Conservation (phyloP, 2,113 vertebrate genomes). For the Rhipidura dahli region DNA sequence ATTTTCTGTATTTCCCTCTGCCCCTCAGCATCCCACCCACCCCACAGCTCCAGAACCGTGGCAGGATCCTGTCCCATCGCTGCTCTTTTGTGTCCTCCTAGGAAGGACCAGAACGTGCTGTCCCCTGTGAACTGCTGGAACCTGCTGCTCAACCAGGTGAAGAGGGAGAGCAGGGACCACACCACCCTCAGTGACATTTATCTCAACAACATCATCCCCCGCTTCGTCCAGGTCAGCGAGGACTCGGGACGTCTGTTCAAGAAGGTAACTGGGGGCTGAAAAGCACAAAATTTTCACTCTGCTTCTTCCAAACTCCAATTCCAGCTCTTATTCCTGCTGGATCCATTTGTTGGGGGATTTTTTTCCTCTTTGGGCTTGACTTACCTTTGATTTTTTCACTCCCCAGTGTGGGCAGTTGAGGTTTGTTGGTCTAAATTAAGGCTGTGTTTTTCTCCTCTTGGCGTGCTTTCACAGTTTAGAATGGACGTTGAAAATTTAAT, state of each 20-base stretch:
- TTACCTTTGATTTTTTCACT: background rate
- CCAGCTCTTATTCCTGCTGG: accelerated
- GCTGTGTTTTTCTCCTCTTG: background rate
- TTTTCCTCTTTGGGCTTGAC: background rate
- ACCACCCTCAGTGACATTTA: conserved; percentile 98
- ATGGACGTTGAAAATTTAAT: background rate
- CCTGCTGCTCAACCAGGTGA: conserved; percentile 93
- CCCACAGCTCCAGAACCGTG: accelerated
- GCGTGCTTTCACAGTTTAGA: background rate
- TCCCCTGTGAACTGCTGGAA: conserved; percentile 98
- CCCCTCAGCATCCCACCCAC: background rate
- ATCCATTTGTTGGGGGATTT: background rate
- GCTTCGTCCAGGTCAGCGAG: conserved; percentile 96
- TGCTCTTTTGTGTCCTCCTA: conserved; percentile 11
- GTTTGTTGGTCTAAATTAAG: background rate
- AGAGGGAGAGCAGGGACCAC: conserved; percentile 95
- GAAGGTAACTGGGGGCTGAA: conserved; percentile 77
- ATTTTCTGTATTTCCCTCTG: background rate
- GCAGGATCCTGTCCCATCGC: background rate
- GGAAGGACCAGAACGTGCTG: conserved; percentile 94
- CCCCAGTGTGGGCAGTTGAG: background rate
- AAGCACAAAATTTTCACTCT: accelerated
- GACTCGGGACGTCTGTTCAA: conserved; percentile 97
- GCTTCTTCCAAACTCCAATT: accelerated
- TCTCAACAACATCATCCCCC: conserved; percentile 98